These are phyloP conservation scores for cattle (Bos taurus) DNA, from an alignment of 2,113 vertebrate genomes.

Conservation along the genomic window DNA sequence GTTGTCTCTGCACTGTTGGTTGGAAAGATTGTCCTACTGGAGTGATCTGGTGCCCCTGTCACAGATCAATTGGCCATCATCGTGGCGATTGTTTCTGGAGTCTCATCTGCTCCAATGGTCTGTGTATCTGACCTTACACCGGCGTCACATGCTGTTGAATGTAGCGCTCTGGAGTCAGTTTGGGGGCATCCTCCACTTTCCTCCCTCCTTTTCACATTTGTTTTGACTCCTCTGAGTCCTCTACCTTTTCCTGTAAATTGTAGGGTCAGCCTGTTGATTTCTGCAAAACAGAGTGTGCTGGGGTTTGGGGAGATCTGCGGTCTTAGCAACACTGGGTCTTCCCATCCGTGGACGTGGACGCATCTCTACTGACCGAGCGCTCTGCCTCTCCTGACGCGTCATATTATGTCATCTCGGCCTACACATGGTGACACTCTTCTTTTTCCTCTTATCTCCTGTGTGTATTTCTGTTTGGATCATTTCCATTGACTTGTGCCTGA, in stretches of 20 bases:
- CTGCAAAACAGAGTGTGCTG: not conserved
- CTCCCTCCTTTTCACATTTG: not conserved
- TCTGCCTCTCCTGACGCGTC: not conserved
- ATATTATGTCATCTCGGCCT: not conserved
- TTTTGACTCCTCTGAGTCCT: not conserved
- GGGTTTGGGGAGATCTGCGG: not conserved
- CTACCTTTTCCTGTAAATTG: not conserved
- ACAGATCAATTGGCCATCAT: not conserved
- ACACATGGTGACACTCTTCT: not conserved
- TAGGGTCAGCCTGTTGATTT: not conserved
- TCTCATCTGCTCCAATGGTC: fast-evolving
- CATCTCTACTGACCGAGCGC: not conserved
- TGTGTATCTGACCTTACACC: not conserved
- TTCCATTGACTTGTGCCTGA: not conserved
- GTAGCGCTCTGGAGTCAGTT: not conserved
- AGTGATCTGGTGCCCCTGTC: not conserved
- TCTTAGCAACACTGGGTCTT: not conserved
- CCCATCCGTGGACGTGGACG: too few relatives aligned
- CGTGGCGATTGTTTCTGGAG: not conserved
- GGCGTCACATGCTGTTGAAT: fast-evolving
- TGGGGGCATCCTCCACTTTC: not conserved
- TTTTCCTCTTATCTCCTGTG: not conserved
- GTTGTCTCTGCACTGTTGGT: not conserved
- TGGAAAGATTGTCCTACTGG: fast-evolving
- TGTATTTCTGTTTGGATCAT: not conserved